Percentiles rank a stretch among this genome's conserved stretches.
Evolutionary conservation across 2,113 vertebrate genomes (phyloP).

Genomic region (Mobula birostris): DNA sequence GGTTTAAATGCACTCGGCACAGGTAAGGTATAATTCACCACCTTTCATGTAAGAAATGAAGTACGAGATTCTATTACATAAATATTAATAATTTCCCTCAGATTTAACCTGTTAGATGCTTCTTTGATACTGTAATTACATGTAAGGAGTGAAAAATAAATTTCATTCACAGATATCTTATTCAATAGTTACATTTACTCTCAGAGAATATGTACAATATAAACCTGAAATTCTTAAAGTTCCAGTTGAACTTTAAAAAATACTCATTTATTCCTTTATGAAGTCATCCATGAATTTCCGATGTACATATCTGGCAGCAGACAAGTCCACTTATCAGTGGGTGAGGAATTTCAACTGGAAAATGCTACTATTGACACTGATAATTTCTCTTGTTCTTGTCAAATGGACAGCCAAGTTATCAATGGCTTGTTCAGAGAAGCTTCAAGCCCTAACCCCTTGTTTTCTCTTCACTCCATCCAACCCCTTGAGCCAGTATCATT

Average conservation of each 20-base stretch:
- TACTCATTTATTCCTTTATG: too few species aligned
- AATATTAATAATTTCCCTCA: background rate
- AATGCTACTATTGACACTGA: background rate
- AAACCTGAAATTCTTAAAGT: background rate
- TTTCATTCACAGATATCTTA: background rate
- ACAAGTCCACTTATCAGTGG: background rate
- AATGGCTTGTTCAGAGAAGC: too few species aligned
- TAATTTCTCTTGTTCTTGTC: background rate
- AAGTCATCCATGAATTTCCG: background rate
- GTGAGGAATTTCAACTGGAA: background rate
- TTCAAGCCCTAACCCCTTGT: too few species aligned
- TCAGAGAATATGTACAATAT: too few species aligned
- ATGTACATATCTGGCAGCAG: background rate
- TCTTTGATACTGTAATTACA: background rate
- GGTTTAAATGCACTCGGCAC: slow-evolving; percentile 96
- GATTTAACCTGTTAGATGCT: background rate
- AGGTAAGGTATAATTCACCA: slow-evolving; percentile 60
- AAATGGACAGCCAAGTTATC: too few species aligned
- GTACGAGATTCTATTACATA: background rate
- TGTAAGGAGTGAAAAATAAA: background rate
- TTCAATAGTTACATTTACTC: too few species aligned
- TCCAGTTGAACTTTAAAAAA: background rate
- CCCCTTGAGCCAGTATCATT: too few species aligned
- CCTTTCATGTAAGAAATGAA: background rate
- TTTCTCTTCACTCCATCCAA: too few species aligned